Conservation (phyloP, 2,113 vertebrate genomes). For the Toxotes jaculatrix region DNA sequence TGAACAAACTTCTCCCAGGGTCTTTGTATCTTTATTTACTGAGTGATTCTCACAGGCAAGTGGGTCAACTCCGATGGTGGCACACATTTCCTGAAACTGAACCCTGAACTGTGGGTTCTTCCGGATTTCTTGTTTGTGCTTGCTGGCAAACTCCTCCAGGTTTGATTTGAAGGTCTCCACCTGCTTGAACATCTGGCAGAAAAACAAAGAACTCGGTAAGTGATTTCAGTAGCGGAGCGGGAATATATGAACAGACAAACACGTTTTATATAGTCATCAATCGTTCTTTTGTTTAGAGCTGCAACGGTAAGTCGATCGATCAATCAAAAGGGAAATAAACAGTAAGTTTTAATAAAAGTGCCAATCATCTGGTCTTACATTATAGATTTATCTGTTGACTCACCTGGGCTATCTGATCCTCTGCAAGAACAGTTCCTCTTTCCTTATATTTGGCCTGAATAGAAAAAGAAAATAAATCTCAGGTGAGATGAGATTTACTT, state of each 20-base stretch:
- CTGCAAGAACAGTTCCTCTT: slow-evolving; percentile 94
- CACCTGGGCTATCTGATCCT: slow-evolving; percentile 95
- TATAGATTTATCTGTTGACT: slow-evolving; percentile 10
- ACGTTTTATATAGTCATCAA: neutral
- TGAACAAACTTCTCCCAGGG: neutral
- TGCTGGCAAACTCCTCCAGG: slow-evolving; percentile 97
- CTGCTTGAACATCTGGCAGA: slow-evolving; percentile 94
- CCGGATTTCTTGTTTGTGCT: slow-evolving; percentile 97
- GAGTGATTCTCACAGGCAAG: slow-evolving; percentile 89
- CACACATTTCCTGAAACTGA: slow-evolving; percentile 99
- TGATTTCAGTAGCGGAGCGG: neutral
- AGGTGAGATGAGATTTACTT: neutral
- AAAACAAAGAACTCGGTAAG: neutral
- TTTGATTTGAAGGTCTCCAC: slow-evolving; percentile 95
- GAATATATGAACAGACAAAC: neutral
- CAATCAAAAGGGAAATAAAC: too few relatives aligned
- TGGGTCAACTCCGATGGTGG: slow-evolving; percentile 96
- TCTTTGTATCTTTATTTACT: neutral
- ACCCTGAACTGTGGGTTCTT: slow-evolving; percentile 92
- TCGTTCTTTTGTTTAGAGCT: neutral
- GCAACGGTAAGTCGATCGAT: too few relatives aligned
- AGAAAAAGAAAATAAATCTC: neutral
- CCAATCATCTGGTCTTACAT: too few relatives aligned
- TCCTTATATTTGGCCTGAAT: slow-evolving; percentile 96
- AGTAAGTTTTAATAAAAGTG: too few relatives aligned